phyloP scores from a whole-genome alignment of 1,140 invertebrate species.

The Andricus grossulariae region DNA sequence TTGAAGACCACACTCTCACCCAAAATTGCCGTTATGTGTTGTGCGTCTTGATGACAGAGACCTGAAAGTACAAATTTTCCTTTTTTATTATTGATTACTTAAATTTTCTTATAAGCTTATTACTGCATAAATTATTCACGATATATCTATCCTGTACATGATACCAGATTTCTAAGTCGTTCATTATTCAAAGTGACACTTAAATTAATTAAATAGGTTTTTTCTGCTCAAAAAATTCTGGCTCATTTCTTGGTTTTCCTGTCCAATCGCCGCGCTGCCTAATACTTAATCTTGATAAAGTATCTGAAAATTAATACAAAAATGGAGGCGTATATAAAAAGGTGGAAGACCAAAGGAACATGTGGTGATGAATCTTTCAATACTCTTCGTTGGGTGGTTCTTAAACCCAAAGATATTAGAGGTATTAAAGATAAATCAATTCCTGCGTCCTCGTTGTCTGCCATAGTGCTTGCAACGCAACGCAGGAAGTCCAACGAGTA shows the following conservation, averaged over 20 bases:
- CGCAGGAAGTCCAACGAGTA: background rate
- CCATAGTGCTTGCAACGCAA: background rate
- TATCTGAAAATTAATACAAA: too few relatives aligned
- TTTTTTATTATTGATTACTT: slow-evolving; percentile 31
- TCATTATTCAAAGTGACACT: too few relatives aligned
- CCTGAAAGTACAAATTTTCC: slow-evolving; percentile 71
- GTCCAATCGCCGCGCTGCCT: too few relatives aligned
- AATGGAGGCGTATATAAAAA: too few relatives aligned
- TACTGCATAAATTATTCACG: too few relatives aligned
- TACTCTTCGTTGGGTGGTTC: background rate
- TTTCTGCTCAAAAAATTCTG: too few relatives aligned
- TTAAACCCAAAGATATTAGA: slow-evolving; percentile 38
- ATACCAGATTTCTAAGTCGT: too few relatives aligned
- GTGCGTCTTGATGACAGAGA: slow-evolving; percentile 88
- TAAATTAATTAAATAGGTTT: too few relatives aligned
- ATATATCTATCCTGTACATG: background rate
- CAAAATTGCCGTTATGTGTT: slow-evolving; percentile 95
- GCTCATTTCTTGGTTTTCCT: too few relatives aligned
- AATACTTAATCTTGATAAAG: too few relatives aligned
- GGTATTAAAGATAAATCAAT: slow-evolving; percentile 40
- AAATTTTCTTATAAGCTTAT: background rate
- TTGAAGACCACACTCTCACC: slow-evolving; percentile 97
- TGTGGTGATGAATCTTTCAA: background rate
- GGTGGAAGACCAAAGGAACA: background rate
- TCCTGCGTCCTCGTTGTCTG: slow-evolving; percentile 5